Percentiles rank a stretch among this genome's conserved stretches.
Conservation (phyloP, 2,113 vertebrate species). For the Alouatta palliata region DNA sequence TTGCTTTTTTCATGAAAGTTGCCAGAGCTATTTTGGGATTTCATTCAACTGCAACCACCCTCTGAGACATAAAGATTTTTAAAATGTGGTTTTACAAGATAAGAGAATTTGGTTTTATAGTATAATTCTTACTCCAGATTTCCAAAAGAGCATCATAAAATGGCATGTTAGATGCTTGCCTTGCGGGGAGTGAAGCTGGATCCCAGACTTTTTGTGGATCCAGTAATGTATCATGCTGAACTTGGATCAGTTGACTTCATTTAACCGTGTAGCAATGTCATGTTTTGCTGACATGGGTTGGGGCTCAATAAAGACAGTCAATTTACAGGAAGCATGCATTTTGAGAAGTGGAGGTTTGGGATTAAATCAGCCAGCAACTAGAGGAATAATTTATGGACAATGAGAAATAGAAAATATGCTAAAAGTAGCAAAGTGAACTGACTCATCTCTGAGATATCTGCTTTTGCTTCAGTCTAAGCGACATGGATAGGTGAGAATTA, state of each 20-base stretch:
- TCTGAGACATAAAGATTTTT: conserved; percentile 81
- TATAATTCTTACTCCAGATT: conserved; percentile 61
- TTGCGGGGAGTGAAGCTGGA: conserved; percentile 50
- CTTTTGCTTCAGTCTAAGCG: background rate
- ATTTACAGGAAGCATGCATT: background rate
- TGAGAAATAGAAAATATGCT: background rate
- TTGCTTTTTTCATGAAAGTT: conserved; percentile 80
- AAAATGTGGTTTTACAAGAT: conserved; percentile 78
- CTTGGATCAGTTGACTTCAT: background rate
- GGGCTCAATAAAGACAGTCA: too few species aligned
- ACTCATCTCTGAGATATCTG: background rate
- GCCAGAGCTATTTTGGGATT: conserved; percentile 80
- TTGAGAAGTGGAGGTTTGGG: background rate
- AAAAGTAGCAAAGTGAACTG: background rate
- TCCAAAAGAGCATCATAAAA: conserved; percentile 81
- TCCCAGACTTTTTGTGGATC: conserved; percentile 42
- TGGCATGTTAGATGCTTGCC: conserved; percentile 61
- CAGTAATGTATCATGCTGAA: background rate
- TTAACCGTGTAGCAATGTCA: background rate
- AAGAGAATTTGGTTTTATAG: conserved; percentile 78
- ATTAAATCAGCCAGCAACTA: background rate
- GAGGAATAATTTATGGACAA: background rate
- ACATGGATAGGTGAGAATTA: background rate
- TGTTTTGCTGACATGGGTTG: background rate
- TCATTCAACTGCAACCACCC: conserved; percentile 80